Evolutionary conservation across 35 echinoderm and acorn worm species (phyloP), one percentile per base, ranked within the genome.

Genomic region (Stichopus chloronotus): DNA sequence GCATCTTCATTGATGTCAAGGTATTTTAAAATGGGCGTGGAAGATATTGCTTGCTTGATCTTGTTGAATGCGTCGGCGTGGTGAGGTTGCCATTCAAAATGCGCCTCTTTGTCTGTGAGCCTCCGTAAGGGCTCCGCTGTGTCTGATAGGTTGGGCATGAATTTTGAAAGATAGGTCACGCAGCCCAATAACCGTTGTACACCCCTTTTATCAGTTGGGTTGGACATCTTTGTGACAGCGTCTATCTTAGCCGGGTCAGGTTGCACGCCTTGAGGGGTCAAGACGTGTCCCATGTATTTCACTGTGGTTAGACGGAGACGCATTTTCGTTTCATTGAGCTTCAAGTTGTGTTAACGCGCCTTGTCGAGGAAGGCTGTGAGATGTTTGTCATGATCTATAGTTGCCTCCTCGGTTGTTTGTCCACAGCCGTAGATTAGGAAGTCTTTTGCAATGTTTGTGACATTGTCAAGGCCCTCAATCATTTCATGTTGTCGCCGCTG

Each of bases 1-100:
- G 81, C 72, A 19, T 94, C 95, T 87, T 91, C 76, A 5, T 90
- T 96, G 16, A 94, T 5, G 65, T 96, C 60, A 79, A 91, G 94
- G 71, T 94, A 96, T 79, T 92, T 69, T 8, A 95, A 83, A 17
- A 95, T 82, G 65, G 92, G 94, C 53, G 91, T 25, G 4, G 11
- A 56, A 13, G 92, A 78, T 16, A 95, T 53, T 84, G 93, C 78
- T 63, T 93, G 63, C 65, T 91, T 90, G 14, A 95, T 88, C 78
- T 93, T 55, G 10, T 90, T 63, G 53, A 95, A 88, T 20, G 92
- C 76, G 16, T 95, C 92, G 83, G 65, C 69, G 17, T 95, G 94
- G 16, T 86, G 58, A 19, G 69, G 23, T 84, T 57, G 52, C 95
- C 95, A 96, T 22, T 80, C 87, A 78, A 93, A 94, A 16, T 86